phyloP scores from a whole-genome alignment of 2,888 invertebrate genomes.

The Sepiola atlantica region DNA sequence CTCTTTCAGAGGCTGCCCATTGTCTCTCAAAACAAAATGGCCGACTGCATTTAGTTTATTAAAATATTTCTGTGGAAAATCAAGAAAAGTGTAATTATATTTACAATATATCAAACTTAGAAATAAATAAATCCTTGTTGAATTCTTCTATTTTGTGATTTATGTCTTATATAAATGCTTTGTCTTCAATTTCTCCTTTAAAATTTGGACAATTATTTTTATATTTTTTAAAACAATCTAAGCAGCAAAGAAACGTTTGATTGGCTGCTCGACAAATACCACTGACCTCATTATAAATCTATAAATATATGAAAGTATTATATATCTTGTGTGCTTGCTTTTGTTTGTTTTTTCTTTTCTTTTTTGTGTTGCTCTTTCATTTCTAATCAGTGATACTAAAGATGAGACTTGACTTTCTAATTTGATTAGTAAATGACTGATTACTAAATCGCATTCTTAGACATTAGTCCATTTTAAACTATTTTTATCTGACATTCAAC shows the following conservation, averaged over 20 bases:
- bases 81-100: no score
- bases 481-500: neutral
- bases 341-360: neutral
- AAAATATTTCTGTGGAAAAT: no score
- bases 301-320: neutral
- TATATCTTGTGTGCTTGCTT: no score
- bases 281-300: conserved; percentile 32
- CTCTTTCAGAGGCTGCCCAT: no score
- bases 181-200: neutral
- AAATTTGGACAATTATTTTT: neutral
- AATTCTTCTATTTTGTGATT: neutral
- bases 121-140: neutral
- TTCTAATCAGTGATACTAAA: neutral
- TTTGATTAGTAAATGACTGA: neutral
- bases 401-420: neutral
- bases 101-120: neutral
- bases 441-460: neutral
- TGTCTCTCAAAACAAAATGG: no score
- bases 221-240: no score
- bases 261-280: conserved; percentile 13
- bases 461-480: neutral
- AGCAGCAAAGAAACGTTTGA: neutral
- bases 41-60: no score
- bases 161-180: neutral
- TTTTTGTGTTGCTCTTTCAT: neutral